Evolutionary conservation across 1,140 invertebrate species (phyloP).

Genomic region (Trinorchestia longiramus): DNA sequence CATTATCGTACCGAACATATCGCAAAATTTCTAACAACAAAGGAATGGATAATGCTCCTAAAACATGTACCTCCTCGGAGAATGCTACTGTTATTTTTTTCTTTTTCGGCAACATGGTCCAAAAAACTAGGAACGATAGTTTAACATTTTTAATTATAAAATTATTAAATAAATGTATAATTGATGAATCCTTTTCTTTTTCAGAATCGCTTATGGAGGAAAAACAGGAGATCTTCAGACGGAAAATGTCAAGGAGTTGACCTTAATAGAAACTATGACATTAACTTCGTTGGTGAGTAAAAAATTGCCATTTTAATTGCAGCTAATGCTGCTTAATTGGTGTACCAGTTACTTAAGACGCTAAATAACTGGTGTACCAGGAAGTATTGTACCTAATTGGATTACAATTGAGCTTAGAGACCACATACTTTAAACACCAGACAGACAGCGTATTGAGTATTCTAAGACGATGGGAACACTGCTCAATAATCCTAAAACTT

Average conservation of each 20-base stretch:
- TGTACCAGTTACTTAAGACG: neutral
- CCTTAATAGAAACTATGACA: constrained; percentile 55
- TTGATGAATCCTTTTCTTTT: neutral
- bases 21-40: too few species aligned
- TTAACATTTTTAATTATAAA: too few species aligned
- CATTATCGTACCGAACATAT: too few species aligned
- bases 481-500: too few species aligned
- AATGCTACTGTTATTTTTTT: too few species aligned
- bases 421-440: neutral
- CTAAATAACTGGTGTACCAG: neutral
- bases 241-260: constrained; percentile 49
- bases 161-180: neutral
- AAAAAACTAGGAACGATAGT: too few species aligned
- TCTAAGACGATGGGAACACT: too few species aligned
- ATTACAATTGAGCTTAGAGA: neutral
- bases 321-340: neutral
- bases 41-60: too few species aligned
- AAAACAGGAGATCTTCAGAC: neutral
- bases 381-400: neutral
- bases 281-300: constrained; percentile 14
- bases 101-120: too few species aligned
- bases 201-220: constrained; percentile 56
- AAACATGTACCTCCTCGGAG: too few species aligned
- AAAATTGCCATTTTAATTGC: neutral
- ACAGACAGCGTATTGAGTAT: too few species aligned